Percentiles rank a stretch among this genome's conserved stretches.
These are phyloP conservation scores for Melieria picta DNA, from an alignment of 2,888 invertebrate genomes.

Conservation along the genomic window DNA sequence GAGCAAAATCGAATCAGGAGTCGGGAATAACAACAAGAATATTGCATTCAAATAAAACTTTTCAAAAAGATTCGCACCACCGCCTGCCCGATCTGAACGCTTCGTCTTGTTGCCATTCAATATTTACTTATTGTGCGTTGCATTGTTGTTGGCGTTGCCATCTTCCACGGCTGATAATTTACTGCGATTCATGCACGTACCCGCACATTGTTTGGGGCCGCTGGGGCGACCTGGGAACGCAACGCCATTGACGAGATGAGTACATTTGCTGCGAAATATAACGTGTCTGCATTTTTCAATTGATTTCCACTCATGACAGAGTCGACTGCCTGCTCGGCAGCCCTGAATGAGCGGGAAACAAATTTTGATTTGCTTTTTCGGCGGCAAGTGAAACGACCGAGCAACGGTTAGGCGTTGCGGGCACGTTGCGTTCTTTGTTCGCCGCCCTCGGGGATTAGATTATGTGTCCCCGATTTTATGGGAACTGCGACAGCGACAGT, in stretches of 20 bases:
- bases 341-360: too few relatives aligned
- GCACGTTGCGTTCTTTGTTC: too few relatives aligned
- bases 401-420: too few relatives aligned
- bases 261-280: constrained; percentile 16
- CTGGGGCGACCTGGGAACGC: constrained; percentile 2
- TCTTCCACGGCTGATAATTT: constrained; percentile 15
- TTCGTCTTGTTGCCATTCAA: constrained; percentile 1
- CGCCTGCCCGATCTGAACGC: constrained; percentile 2
- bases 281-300: constrained; percentile 26
- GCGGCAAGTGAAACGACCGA: too few relatives aligned
- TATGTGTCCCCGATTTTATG: too few relatives aligned
- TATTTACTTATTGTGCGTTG: constrained; percentile 4
- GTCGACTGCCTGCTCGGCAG: too few relatives aligned
- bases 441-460: too few relatives aligned
- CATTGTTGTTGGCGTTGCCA: constrained; percentile 11
- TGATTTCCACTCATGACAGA: constrained; percentile 26
- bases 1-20: too few relatives aligned
- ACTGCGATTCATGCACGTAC: constrained; percentile 20
- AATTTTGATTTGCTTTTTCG: too few relatives aligned
- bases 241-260: constrained; percentile 2
- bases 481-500: too few relatives aligned
- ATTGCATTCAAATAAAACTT: constrained; percentile 1
- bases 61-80: constrained; percentile 11
- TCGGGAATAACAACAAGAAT: too few relatives aligned
- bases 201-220: constrained; percentile 14